These are phyloP conservation scores for Apamea crenata DNA, from an alignment of 2,888 invertebrate species.

Conservation along the genomic window DNA sequence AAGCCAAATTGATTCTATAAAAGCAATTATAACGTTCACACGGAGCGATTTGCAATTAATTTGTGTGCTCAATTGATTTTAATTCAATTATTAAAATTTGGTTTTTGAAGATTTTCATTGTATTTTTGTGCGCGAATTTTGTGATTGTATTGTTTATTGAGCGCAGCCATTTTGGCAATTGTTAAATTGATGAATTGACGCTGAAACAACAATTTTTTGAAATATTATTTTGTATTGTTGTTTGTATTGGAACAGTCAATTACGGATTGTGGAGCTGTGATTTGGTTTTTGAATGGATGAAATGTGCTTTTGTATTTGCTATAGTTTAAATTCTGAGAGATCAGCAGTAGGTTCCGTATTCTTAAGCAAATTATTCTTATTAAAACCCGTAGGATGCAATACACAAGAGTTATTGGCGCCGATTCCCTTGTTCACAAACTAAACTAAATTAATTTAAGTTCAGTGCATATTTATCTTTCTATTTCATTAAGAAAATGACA, in stretches of 20 bases:
- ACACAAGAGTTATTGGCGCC: no score
- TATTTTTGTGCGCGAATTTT: conserved; percentile 28
- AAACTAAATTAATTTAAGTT: no score
- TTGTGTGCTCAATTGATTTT: conserved; percentile 61
- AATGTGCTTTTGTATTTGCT: not conserved
- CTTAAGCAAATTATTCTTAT: no score
- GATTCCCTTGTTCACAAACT: no score
- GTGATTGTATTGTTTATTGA: conserved; percentile 45
- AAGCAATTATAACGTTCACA: conserved; percentile 65
- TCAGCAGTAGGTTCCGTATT: no score
- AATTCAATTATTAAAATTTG: conserved; percentile 62
- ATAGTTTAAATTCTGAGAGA: no score
- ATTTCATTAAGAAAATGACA: no score
- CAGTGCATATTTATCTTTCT: no score
- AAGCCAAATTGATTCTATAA: conserved; percentile 57
- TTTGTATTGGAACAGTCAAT: conserved; percentile 29
- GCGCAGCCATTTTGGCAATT: conserved; percentile 40
- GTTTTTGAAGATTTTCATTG: conserved; percentile 45
- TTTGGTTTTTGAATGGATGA: not conserved
- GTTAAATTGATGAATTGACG: conserved; percentile 41
- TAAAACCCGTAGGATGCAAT: no score
- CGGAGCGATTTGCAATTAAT: conserved; percentile 59
- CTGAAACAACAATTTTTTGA: conserved; percentile 33
- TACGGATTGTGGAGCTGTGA: not conserved
- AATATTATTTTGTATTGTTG: conserved; percentile 10